Base-by-base conservation (phyloP, 2,888 invertebrate genomes). In the Sialis fuliginosa region DNA sequence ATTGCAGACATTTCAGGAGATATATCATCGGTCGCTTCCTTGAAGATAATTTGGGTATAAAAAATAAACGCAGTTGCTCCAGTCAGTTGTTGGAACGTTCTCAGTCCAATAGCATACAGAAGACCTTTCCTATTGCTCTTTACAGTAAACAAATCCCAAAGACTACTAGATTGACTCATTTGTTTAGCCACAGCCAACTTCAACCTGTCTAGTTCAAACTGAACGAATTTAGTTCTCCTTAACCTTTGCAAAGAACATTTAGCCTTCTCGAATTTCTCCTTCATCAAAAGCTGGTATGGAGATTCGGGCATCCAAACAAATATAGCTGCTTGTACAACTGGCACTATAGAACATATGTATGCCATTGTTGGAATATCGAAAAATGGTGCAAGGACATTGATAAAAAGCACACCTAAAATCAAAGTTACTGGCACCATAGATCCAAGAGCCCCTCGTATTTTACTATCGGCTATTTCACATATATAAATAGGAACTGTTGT, bases 1-100 rank as follows among this genome's bases (percentile, higher is more conserved):
- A 66, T 62, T 4, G 64, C 59, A 6, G 61, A 58, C 5, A 46
- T 32, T 32, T 55, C 52, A 9, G 56, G 53, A 6, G 49, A 45
- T 1, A 53, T 35, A 7, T 33, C 34, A n/a, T 45, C 48, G 4
- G 51, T 55, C 6, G 57, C 53, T 6, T 54, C 50, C 13, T 54
- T 32, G 33, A 59, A 51, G 39, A 59, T 58, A 6, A 46, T 47
- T 33, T 42, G 47, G 12, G 44, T 39, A 42, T 51, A 49, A 22
- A 42, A 33, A n/a, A 39, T 6, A 6, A 51, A 40, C 8, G 45
- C 48, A 7, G 44, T 30, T 9, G 45, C 35, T 31, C 37, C 45
- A 7, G 45, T 35, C 1, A 48, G 34, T 31, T 48, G 48, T 39
- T 48, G 48, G 13, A 33, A 10, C 10, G 47, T 42, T 35, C 47